Conservation (phyloP, 2,888 invertebrate genomes). For the Bimastos eiseni region DNA sequence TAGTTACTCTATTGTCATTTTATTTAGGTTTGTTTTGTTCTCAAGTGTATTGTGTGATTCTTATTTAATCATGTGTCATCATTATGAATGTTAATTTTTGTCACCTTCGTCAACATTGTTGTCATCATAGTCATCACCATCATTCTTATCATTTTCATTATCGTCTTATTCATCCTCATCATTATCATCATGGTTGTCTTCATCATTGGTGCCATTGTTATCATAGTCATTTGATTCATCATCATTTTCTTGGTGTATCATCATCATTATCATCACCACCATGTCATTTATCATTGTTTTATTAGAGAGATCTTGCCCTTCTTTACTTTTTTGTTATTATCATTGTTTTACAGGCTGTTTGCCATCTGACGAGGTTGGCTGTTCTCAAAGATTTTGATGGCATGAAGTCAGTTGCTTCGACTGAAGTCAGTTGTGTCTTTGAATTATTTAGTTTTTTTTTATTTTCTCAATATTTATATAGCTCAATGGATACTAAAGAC, state of each 20-base stretch:
- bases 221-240: background rate
- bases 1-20: background rate
- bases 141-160: background rate
- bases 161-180: background rate
- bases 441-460: background rate
- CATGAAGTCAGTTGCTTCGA: slow-evolving; percentile 23
- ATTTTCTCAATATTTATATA: background rate
- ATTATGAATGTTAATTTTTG: too few species aligned
- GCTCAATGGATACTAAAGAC: background rate
- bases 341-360: slow-evolving; percentile 27
- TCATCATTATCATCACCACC: too few species aligned
- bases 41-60: background rate
- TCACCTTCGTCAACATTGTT: too few species aligned
- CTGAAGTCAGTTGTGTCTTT: slow-evolving; percentile 9
- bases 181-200: background rate
- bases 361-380: slow-evolving; percentile 26
- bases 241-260: background rate
- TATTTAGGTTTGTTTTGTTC: background rate
- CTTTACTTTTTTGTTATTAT: too few species aligned
- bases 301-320: too few species aligned
- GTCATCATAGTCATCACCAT: background rate
- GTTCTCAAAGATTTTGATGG: slow-evolving; percentile 28
- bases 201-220: background rate
- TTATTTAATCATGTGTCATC: background rate
- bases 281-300: too few species aligned